Conservation (phyloP, 2,113 vertebrate species). For the cat (Felis catus) region F.catus_Fca126_mat1.0 CM031414.1:38266001-38266500, state of each 20-base stretch:
- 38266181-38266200: neutral
- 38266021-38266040: neutral
- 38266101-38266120: neutral
- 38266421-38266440: neutral
- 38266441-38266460: constrained; percentile 16
- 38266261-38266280: neutral
- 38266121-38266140: constrained; percentile 54
- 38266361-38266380: neutral
- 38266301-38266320: constrained; percentile 3
- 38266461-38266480: constrained; percentile 47
- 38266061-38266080: constrained; percentile 20
- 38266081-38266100: constrained; percentile 37
- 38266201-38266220: constrained; percentile 17
- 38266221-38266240: neutral
- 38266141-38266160: constrained; percentile 25
- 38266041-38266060: neutral
- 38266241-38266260: constrained; percentile 1
- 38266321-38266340: neutral
- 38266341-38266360: neutral
- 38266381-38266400: neutral
- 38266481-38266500: constrained; percentile 28
- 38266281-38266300: neutral
- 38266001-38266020: constrained; percentile 34
- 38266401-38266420: neutral
- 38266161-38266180: neutral